Evolutionary conservation across 1,140 invertebrate species (phyloP).

Genomic region (Cyphomyrmex costatus): DNA sequence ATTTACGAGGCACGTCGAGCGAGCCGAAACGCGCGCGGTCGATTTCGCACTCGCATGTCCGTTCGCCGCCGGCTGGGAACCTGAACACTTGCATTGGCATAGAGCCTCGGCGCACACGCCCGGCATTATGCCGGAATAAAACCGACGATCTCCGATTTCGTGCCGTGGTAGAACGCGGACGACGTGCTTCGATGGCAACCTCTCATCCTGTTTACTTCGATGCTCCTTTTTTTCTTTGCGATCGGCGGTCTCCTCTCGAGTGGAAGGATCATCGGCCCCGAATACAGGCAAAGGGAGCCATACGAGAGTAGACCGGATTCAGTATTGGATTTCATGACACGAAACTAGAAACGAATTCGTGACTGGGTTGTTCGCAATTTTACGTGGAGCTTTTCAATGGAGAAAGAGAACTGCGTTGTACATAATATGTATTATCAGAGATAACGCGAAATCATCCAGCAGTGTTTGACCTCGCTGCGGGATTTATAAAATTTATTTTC

Average conservation of each 20-base stretch:
- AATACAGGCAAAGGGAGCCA: constrained; percentile 35
- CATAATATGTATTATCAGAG: constrained; percentile 25
- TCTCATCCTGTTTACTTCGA: constrained; percentile 66
- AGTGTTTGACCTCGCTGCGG: constrained; percentile 68
- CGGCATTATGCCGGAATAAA: constrained; percentile 67
- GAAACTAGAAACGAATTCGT: constrained; percentile 2
- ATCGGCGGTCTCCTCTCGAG: constrained; percentile 48
- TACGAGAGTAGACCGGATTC: neutral
- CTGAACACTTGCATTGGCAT: constrained; percentile 52
- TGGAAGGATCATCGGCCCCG: constrained; percentile 7
- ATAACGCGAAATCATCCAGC: constrained; percentile 29
- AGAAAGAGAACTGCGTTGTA: neutral
- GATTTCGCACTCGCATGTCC: constrained; percentile 38
- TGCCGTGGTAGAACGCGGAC: neutral
- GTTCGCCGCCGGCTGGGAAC: constrained; percentile 33
- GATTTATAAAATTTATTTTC: constrained; percentile 75
- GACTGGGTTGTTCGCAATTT: constrained; percentile 42
- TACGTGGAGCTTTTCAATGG: constrained; percentile 40
- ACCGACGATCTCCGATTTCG: constrained; percentile 56
- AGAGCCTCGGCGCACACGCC: neutral
- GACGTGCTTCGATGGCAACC: constrained; percentile 28
- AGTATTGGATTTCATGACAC: neutral
- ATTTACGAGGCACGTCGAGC: constrained; percentile 49
- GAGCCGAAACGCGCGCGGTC: constrained; percentile 46
- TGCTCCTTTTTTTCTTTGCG: constrained; percentile 53